Evolutionary conservation across 1,140 invertebrate species (phyloP).

Genomic region (Drosophila melanica): DNA sequence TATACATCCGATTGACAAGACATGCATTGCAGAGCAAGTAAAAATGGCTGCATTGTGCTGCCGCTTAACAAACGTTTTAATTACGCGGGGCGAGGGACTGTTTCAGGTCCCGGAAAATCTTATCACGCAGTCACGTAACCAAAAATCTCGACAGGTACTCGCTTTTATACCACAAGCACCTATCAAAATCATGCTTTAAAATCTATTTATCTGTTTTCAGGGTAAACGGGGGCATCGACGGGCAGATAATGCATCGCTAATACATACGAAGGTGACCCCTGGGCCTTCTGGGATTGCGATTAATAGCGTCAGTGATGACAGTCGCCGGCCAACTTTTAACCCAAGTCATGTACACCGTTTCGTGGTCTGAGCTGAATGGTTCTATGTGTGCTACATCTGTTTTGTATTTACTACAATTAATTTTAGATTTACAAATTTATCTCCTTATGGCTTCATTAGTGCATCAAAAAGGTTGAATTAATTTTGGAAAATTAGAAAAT

Average conservation of each 20-base stretch:
- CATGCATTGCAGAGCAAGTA: constrained; percentile 88
- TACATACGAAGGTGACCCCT: constrained; percentile 26
- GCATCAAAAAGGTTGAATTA: constrained; percentile 28
- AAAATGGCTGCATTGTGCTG: constrained; percentile 93
- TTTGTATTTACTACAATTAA: constrained; percentile 32
- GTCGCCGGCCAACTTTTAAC: constrained; percentile 59
- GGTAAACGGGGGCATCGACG: constrained; percentile 67
- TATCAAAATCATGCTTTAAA: not conserved
- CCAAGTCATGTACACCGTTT: constrained; percentile 76
- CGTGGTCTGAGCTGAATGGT: constrained; percentile 54
- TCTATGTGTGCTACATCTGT: constrained; percentile 9
- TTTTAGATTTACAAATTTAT: constrained; percentile 28
- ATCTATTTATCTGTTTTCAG: constrained; percentile 36
- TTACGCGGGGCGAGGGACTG: constrained; percentile 89
- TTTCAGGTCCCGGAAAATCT: constrained; percentile 91
- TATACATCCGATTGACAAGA: constrained; percentile 77
- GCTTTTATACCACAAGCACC: not conserved
- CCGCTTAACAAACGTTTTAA: constrained; percentile 90
- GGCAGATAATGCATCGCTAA: constrained; percentile 34
- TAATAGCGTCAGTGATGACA: constrained; percentile 32
- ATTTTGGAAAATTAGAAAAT: constrained; percentile 7
- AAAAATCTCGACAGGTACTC: constrained; percentile 83
- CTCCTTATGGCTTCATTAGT: not conserved
- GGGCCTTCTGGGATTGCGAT: constrained; percentile 27
- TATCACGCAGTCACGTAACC: constrained; percentile 88